phyloP scores from a whole-genome alignment of 2,888 invertebrate genomes.

The Neocrepidodera transversa region DNA sequence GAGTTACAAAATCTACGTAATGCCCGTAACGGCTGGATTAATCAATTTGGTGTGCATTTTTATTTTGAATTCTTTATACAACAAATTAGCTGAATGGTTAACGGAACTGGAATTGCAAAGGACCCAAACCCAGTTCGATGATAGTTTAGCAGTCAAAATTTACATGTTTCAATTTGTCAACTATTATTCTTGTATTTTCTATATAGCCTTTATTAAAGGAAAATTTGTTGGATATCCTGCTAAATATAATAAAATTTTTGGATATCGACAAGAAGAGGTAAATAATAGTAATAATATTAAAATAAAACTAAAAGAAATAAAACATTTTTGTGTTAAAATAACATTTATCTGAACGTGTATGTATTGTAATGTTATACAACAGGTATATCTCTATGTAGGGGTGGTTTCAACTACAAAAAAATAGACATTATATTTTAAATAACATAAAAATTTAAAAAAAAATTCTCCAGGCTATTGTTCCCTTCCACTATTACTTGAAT shows the following conservation, averaged over 20 bases:
- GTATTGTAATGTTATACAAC: too few species aligned
- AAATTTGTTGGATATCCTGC: slow-evolving; percentile 82
- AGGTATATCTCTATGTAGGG: too few species aligned
- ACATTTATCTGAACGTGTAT: too few species aligned
- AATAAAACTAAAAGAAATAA: too few species aligned
- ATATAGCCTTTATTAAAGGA: slow-evolving; percentile 80
- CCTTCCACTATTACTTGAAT: too few species aligned
- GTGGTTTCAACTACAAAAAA: too few species aligned
- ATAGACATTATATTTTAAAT: too few species aligned
- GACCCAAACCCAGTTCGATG: slow-evolving; percentile 87
- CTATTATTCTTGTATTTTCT: slow-evolving; percentile 87
- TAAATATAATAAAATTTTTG: slow-evolving; percentile 76
- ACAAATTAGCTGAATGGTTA: slow-evolving; percentile 69
- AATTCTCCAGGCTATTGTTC: too few species aligned
- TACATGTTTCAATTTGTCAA: slow-evolving; percentile 90
- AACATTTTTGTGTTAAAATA: too few species aligned
- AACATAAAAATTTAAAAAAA: too few species aligned
- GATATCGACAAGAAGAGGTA: slow-evolving; percentile 75
- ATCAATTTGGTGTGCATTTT: slow-evolving; percentile 81
- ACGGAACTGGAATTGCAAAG: slow-evolving; percentile 79
- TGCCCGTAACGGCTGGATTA: slow-evolving; percentile 77
- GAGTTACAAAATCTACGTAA: slow-evolving; percentile 70
- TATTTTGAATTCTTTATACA: slow-evolving; percentile 75
- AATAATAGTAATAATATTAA: too few species aligned
- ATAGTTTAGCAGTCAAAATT: slow-evolving; percentile 84